Evolutionary conservation across 2,888 invertebrate species (phyloP), one percentile per base, ranked within the genome.

Genomic region (Mylabris sibirica): DNA sequence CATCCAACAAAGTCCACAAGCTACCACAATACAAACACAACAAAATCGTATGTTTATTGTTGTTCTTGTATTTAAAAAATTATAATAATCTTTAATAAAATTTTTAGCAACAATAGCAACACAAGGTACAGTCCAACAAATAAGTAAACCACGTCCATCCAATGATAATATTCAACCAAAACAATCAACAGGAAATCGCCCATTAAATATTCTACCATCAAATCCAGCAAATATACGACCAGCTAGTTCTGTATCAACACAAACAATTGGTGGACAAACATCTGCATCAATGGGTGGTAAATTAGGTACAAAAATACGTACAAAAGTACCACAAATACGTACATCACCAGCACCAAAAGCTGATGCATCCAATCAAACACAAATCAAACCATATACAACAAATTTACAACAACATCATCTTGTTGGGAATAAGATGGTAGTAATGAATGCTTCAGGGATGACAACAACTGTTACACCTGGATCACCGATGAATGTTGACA

Each of bases 191-290:
- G 49, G 49, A 17, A 84, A 81, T 64, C 79, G 87, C 67, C 85
- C 87, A 14, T 76, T 85, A 62, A 85, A 83, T 73, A 85, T 85
- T 73, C 73, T 85, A 67, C 84, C 85, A 85, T 85, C 85, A 86
- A 87, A 89, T 77, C 86, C 88, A 63, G 85, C 87, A 17, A 89
- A 88, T 76, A 90, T 93, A 73, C 87, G 95, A 63, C 94, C 95
- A 0, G 93, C 87, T 4, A 92, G 93, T 76, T 94, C 94, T 0
- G 95, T 95, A 12, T 94, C 95, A 6, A 95, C 95, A 0, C 95
- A 95, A 84, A 95, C 95, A 0, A 84, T 84, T 65, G 84, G 83
- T 61, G 89, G 87, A 63, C 90, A 89, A 80, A 84, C 88, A 0
- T 88, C 88, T 81, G 76, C 81, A 14, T 80, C 81, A 12, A 83